These are phyloP conservation scores for Pantherophis alleghaniensis DNA, from an alignment of 2,797 vertebrate genomes.

Conservation along the genomic window DNA sequence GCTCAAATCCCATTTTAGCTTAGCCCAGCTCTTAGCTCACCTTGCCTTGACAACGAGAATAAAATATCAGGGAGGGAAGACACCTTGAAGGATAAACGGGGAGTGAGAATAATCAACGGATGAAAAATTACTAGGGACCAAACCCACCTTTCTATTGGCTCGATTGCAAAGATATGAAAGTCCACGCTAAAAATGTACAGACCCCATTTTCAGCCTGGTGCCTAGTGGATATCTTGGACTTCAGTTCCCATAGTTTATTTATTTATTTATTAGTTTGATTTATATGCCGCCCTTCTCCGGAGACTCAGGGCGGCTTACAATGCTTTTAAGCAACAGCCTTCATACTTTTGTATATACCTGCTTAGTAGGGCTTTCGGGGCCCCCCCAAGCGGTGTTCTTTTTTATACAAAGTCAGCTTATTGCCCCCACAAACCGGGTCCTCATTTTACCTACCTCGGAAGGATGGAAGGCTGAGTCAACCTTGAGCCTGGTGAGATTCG, in stretches of 20 bases:
- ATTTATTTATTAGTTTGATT: no score
- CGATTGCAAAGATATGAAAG: background rate
- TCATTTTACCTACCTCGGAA: no score
- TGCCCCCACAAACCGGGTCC: no score
- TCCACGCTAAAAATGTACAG: background rate
- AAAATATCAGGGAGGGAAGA: background rate
- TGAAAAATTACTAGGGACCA: background rate
- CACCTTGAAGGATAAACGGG: background rate
- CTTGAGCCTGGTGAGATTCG: no score
- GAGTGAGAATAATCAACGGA: background rate
- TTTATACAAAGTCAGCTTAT: no score
- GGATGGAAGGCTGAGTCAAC: no score
- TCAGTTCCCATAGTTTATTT: background rate
- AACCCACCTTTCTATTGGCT: background rate
- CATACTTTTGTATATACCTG: no score
- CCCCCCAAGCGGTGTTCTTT: no score
- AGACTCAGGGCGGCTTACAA: no score
- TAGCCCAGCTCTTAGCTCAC: background rate
- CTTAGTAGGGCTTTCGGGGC: no score
- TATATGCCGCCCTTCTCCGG: no score
- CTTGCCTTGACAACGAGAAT: background rate
- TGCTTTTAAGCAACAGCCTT: no score
- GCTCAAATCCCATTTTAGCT: background rate
- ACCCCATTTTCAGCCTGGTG: background rate
- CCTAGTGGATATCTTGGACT: background rate